phyloP scores from a whole-genome alignment of 1,140 invertebrate species.

The Cryptotermes secundus region DNA sequence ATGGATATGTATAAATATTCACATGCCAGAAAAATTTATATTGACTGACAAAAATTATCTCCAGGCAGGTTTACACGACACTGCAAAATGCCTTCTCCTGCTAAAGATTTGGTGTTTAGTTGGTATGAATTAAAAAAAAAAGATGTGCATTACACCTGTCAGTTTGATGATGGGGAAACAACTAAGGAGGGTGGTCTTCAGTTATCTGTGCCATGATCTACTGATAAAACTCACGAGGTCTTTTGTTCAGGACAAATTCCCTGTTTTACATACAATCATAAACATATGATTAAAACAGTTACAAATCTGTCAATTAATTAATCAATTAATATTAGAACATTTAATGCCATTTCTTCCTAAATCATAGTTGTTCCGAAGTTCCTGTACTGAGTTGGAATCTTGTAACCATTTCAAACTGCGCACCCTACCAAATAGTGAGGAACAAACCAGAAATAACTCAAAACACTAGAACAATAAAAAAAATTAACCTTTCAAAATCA shows the following conservation, averaged over 20 bases:
- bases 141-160: neutral
- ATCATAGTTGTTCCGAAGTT: neutral
- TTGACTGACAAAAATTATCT: neutral
- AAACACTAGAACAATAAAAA: constrained; percentile 14
- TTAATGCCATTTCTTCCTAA: neutral
- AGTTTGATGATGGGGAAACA: neutral
- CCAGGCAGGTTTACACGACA: neutral
- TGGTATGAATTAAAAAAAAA: neutral
- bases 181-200: neutral
- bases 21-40: neutral
- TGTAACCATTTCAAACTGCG: neutral
- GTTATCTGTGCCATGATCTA: neutral
- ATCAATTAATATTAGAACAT: neutral
- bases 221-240: neutral
- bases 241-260: neutral
- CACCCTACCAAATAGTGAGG: neutral
- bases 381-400: constrained; percentile 4
- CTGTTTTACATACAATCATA: neutral
- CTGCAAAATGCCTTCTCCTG: neutral
- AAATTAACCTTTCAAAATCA: constrained; percentile 11
- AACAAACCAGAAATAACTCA: neutral
- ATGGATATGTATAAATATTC: neutral
- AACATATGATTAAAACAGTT: constrained; percentile 9
- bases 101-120: neutral
- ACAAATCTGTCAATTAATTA: neutral